Conservation (phyloP, 1,140 invertebrate genomes). For the Belonocnema kinseyi region DNA sequence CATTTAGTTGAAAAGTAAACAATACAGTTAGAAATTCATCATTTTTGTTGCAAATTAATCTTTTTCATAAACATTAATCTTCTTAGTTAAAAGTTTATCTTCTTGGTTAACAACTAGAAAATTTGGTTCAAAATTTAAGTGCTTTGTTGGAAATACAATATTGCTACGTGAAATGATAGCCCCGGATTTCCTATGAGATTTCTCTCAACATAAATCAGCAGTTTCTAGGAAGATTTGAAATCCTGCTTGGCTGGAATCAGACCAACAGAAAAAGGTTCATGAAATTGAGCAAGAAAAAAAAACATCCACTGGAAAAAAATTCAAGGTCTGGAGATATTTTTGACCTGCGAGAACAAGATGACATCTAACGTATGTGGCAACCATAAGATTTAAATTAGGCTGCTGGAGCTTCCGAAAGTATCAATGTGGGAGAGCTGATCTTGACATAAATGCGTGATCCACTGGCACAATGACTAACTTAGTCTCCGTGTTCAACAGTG, state of each 20-base stretch:
- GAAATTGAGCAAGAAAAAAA: not conserved
- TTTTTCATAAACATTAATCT: too few relatives aligned
- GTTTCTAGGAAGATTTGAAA: not conserved
- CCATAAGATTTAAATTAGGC: conserved; percentile 13
- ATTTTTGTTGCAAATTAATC: too few relatives aligned
- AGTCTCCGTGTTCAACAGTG: not conserved
- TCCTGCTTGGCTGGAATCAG: not conserved
- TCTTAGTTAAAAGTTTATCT: too few relatives aligned
- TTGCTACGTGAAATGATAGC: too few relatives aligned
- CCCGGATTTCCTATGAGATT: not conserved
- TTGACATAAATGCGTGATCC: conserved; percentile 9
- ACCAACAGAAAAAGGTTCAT: not conserved
- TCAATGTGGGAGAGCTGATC: conserved; percentile 21
- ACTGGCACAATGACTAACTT: not conserved
- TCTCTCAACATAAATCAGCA: not conserved
- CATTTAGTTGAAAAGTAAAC: too few relatives aligned
- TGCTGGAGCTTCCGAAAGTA: not conserved
- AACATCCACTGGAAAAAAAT: not conserved
- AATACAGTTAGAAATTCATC: too few relatives aligned
- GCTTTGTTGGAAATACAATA: too few relatives aligned
- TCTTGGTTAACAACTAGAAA: too few relatives aligned
- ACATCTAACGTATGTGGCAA: not conserved
- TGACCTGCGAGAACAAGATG: conserved; percentile 1
- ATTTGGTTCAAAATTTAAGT: too few relatives aligned
- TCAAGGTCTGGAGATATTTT: not conserved